Percentiles rank a stretch among this genome's conserved stretches.
Conservation (phyloP, 2,113 vertebrate genomes). For the Toxotes chatareus region DNA sequence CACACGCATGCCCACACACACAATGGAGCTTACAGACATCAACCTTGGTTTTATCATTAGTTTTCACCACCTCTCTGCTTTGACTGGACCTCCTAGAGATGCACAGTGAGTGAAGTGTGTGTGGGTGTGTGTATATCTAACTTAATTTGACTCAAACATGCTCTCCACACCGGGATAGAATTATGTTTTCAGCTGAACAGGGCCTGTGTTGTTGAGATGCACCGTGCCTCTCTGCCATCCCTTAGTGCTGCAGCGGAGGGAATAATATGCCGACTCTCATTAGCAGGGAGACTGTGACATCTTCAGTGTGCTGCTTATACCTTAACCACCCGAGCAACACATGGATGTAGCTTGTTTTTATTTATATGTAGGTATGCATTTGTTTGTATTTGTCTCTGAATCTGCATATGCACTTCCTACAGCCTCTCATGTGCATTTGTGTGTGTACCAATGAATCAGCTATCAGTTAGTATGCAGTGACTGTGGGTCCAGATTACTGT, state of each 20-base stretch:
- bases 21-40: not conserved
- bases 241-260: conserved; percentile 40
- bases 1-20: not conserved
- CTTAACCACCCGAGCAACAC: not conserved
- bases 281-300: conserved; percentile 47
- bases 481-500: conserved; percentile 48
- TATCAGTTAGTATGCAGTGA: conserved; percentile 28
- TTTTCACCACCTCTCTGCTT: conserved; percentile 38
- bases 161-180: conserved; percentile 5
- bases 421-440: not conserved
- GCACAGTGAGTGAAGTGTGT: conserved; percentile 9
- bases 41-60: conserved; percentile 22
- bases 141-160: conserved; percentile 50
- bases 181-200: conserved; percentile 30
- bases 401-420: not conserved
- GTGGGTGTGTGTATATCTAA: conserved; percentile 34
- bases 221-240: conserved; percentile 16
- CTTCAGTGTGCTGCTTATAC: conserved; percentile 46
- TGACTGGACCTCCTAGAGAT: conserved; percentile 46
- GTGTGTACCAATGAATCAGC: conserved; percentile 10
- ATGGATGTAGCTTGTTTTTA: conserved; percentile 14
- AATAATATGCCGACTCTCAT: conserved; percentile 53
- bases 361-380: not conserved
- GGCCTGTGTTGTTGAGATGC: conserved; percentile 55
- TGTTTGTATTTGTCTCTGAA: not conserved